Conservation (phyloP, 1,140 invertebrate species). For the Ditylenchus dipsaci region DNA sequence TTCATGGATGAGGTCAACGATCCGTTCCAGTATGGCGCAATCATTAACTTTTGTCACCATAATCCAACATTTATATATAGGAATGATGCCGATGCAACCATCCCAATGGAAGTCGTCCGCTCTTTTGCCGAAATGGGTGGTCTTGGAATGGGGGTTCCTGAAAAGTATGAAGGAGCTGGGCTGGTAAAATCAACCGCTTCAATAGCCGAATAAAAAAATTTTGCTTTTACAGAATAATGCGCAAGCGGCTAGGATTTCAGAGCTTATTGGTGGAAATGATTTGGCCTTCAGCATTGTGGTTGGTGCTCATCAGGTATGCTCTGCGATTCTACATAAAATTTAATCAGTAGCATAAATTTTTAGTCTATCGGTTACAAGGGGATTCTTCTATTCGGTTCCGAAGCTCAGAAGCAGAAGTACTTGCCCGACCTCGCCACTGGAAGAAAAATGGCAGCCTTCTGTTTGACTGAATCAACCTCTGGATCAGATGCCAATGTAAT, state of each 20-base stretch:
- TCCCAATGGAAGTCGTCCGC: conserved; percentile 66
- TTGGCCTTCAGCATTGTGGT: conserved; percentile 75
- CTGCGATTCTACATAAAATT: background rate
- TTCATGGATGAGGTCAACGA: conserved; percentile 70
- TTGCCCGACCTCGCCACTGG: conserved; percentile 77
- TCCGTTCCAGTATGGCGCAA: conserved; percentile 34
- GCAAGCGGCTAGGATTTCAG: conserved; percentile 83
- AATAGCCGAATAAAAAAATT: too few species aligned
- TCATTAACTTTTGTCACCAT: background rate
- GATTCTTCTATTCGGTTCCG: conserved; percentile 78
- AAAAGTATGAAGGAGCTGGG: conserved; percentile 62
- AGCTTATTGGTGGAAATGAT: conserved; percentile 79
- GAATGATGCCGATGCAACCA: conserved; percentile 64
- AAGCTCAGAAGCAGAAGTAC: conserved; percentile 80
- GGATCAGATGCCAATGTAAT: conserved; percentile 65
- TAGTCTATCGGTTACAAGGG: conserved; percentile 67
- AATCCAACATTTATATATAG: conserved; percentile 20
- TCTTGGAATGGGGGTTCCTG: conserved; percentile 80
- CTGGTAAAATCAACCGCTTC: conserved; percentile 56
- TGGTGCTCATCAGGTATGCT: conserved; percentile 49
- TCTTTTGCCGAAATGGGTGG: conserved; percentile 84
- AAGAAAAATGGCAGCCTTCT: conserved; percentile 83
- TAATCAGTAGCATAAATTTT: background rate
- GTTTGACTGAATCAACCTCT: conserved; percentile 88
- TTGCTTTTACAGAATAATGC: conserved; percentile 68